A percentile compares a stretch with the other conserved stretches of the same genome.
These are phyloP conservation scores for Hartigia nigra DNA, from an alignment of 2,888 invertebrate genomes.

Conservation along the genomic window DNA sequence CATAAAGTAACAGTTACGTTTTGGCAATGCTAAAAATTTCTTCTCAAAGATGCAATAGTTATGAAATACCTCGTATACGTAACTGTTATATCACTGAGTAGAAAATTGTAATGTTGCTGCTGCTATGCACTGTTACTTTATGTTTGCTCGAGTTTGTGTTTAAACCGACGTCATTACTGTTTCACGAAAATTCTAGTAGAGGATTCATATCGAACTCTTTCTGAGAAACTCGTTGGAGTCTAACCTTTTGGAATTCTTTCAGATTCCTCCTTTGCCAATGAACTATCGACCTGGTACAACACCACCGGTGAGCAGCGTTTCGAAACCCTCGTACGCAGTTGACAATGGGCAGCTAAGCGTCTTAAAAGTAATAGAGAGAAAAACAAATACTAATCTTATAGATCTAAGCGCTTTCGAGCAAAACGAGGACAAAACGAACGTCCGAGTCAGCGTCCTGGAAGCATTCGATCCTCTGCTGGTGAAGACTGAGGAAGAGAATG, in stretches of 20 bases:
- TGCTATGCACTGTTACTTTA: too few species aligned
- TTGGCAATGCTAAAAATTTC: too few species aligned
- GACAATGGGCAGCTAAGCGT: constrained; percentile 61
- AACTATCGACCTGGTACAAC: constrained; percentile 55
- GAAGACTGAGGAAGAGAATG: constrained; percentile 69
- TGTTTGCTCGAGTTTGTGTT: too few species aligned
- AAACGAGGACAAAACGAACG: constrained; percentile 68
- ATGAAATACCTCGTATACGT: too few species aligned
- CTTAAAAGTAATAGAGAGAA: constrained; percentile 66
- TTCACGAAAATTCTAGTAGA: not conserved
- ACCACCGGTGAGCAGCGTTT: constrained; percentile 55
- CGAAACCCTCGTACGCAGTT: constrained; percentile 34
- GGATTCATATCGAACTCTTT: not conserved
- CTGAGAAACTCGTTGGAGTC: not conserved
- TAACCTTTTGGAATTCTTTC: constrained; percentile 24
- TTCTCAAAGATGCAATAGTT: too few species aligned
- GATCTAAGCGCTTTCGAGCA: constrained; percentile 68
- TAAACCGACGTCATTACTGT: not conserved
- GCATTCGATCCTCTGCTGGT: constrained; percentile 87
- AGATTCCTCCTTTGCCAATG: constrained; percentile 63
- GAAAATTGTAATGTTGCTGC: too few species aligned
- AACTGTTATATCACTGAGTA: too few species aligned
- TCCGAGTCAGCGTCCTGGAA: constrained; percentile 80
- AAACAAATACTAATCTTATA: constrained; percentile 70
- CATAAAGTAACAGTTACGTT: too few species aligned